Conservation (phyloP, 2,113 vertebrate genomes). For the Dicrurus megarhynchus region DNA sequence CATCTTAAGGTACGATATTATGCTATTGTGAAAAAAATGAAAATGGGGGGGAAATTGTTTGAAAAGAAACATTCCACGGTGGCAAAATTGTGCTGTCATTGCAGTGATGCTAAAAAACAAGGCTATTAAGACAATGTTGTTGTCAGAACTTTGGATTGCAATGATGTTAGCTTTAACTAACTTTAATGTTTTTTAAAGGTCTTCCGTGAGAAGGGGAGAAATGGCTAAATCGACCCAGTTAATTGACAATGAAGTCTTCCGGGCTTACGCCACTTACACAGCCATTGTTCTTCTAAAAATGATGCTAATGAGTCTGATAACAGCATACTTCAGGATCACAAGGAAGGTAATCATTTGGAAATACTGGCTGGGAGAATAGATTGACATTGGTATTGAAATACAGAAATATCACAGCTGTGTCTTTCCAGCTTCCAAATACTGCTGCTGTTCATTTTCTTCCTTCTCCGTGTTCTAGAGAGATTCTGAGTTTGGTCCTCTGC, state of each 20-base stretch:
- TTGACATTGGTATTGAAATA: neutral
- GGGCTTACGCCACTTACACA: conserved; percentile 74
- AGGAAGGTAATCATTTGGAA: conserved; percentile 74
- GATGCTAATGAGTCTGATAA: conserved; percentile 81
- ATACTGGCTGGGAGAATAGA: neutral
- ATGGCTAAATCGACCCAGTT: conserved; percentile 66
- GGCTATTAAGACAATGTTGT: neutral
- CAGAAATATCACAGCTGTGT: neutral
- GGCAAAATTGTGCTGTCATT: neutral
- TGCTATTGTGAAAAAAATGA: neutral
- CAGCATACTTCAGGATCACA: conserved; percentile 70
- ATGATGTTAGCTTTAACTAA: neutral
- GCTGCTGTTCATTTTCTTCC: neutral
- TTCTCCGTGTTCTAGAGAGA: neutral
- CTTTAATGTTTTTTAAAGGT: conserved; percentile 9
- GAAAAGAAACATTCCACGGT: neutral
- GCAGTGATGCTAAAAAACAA: neutral
- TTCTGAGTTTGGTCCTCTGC: neutral
- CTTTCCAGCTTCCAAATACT: neutral
- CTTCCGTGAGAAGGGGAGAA: neutral
- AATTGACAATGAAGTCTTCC: conserved; percentile 71
- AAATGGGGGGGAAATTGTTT: neutral
- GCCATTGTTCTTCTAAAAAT: conserved; percentile 79
- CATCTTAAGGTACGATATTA: neutral
- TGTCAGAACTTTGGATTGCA: neutral